Base-by-base conservation (phyloP, 1,140 invertebrate species). In the Reticulitermes speratus region DNA sequence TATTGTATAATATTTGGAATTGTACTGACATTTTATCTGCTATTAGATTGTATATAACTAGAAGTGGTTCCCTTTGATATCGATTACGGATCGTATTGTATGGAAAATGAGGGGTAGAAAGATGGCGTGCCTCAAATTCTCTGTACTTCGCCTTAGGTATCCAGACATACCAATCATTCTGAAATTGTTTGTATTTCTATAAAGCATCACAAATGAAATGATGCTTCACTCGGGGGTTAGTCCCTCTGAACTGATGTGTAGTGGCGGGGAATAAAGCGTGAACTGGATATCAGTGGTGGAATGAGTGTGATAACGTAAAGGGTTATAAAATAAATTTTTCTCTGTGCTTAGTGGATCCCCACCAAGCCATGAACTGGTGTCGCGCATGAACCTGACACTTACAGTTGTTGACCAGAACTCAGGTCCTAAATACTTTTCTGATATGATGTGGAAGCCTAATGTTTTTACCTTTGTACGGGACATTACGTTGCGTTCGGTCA, bases 1-100 rank as follows among this genome's bases (percentile, higher is more conserved):
- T 75, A 75, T 75, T 75, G 14, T 75, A 14, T 75, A 75, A 75
- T 75, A 75, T 75, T 75, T 75, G 65, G n/a, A 75, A 75, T 75
- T 75, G 65, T 75, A 75, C 65, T 75, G 25, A 30, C 25, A 75
- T 75, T 75, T n/a, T 75, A 75, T 75, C 65, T 75, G 65, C n/a
- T 75, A 75, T 75, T 30, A 75, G 65, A n/a, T n/a, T 75, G 25
- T 75, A n/a, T 7, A 1, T 75, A 75, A n/a, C 65, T 25, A 75
- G 65, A 75, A 75, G n/a, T 30, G n/a, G 65, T 75, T 75, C 65
- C 21, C 65, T 75, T 75, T 75, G 65, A 6, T 75, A 75, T 75
- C 16, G 65, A 75, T 75, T 75, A 75, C 65, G 65, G 65, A 75
- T 75, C 65, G n/a, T 75, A 75, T 75, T 75, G 65, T 30, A 75